phyloP scores from a whole-genome alignment of 2,797 vertebrate genomes.

The Takifugu ocellatus region DNA sequence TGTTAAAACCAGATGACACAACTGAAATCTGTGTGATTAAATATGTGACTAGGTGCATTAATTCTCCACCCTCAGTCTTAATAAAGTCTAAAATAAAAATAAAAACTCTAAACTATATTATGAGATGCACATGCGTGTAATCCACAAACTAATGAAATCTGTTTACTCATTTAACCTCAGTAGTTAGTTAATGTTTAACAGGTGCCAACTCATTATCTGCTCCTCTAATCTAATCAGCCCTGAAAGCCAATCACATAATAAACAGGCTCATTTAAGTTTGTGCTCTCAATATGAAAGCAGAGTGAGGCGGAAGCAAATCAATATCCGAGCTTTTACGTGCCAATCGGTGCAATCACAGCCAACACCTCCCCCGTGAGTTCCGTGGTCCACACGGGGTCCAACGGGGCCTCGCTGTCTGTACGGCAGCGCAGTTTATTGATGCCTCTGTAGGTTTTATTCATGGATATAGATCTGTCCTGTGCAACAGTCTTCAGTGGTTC shows the following conservation, averaged over 20 bases:
- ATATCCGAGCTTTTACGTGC: constrained; percentile 1
- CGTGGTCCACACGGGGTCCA: constrained; percentile 21
- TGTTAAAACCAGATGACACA: not conserved
- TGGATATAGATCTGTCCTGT: constrained; percentile 28
- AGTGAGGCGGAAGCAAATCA: not conserved
- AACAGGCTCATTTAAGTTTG: not conserved
- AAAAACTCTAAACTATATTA: too few species aligned
- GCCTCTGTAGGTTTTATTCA: constrained; percentile 25
- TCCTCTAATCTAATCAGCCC: not conserved
- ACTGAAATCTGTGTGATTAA: too few species aligned
- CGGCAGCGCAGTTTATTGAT: constrained; percentile 47
- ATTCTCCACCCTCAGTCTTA: too few species aligned
- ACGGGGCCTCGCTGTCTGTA: constrained; percentile 22
- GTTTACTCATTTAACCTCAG: not conserved
- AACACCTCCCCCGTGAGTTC: constrained; percentile 1
- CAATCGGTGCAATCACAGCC: constrained; percentile 4
- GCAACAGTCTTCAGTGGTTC: constrained; percentile 32
- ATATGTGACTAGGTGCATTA: too few species aligned
- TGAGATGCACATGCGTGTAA: not conserved
- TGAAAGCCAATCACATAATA: not conserved
- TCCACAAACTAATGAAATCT: not conserved
- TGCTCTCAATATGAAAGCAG: not conserved
- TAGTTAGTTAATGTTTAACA: constrained; percentile 3
- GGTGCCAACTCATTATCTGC: not conserved
- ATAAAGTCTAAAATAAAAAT: too few species aligned